Conservation (phyloP, 2,113 vertebrate species). For the Dromas ardeola region DNA sequence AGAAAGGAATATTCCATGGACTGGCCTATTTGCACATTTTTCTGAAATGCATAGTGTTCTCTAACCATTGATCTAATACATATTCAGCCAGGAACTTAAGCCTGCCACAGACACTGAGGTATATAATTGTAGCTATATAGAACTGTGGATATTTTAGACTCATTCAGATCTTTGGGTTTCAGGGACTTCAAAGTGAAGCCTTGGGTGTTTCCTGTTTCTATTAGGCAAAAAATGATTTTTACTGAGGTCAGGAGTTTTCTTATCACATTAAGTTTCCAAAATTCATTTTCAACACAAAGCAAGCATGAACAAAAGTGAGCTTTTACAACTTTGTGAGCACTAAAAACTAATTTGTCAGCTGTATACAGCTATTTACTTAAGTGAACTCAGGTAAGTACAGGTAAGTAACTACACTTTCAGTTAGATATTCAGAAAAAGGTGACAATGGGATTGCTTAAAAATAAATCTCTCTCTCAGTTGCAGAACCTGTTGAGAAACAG, state of each 20-base stretch:
- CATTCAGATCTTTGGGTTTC: background rate
- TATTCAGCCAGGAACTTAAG: background rate
- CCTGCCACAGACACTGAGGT: background rate
- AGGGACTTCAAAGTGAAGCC: conserved; percentile 34
- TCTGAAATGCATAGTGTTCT: background rate
- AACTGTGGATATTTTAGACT: background rate
- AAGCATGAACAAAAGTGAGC: background rate
- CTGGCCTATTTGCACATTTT: background rate
- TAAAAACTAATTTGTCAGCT: background rate
- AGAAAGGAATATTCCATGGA: background rate
- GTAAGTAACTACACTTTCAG: background rate
- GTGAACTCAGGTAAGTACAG: background rate
- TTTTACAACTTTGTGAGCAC: background rate
- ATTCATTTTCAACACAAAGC: background rate
- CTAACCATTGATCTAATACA: background rate
- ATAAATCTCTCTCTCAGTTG: background rate
- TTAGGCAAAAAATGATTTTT: background rate
- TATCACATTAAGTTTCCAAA: background rate
- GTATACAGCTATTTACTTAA: background rate
- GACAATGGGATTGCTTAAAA: background rate
- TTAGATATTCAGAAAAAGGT: background rate
- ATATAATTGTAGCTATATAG: background rate
- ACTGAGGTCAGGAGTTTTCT: background rate
- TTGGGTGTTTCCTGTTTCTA: background rate
- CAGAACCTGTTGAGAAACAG: background rate